Evolutionary conservation across 2,888 invertebrate species (phyloP).

Genomic region (Rambutsinella grinnellia): DNA sequence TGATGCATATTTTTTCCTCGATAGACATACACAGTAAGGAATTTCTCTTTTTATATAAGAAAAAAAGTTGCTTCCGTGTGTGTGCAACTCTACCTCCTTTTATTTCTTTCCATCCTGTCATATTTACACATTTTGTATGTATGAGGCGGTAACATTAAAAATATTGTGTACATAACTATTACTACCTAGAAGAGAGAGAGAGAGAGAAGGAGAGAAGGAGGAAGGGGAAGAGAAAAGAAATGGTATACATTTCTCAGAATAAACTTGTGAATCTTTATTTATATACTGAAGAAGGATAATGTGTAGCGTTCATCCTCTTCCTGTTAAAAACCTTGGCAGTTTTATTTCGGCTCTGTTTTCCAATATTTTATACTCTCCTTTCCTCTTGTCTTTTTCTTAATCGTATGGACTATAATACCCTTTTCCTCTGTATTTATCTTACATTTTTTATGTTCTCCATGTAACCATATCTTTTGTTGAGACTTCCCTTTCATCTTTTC

Average conservation of each 20-base stretch:
- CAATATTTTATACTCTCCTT: constrained; percentile 20
- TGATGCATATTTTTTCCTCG: neutral
- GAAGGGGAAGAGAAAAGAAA: neutral
- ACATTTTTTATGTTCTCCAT: no score
- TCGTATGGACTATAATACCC: constrained; percentile 6
- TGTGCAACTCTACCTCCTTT: neutral
- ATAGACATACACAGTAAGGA: neutral
- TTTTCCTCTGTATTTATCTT: constrained; percentile 1
- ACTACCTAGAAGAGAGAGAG: no score
- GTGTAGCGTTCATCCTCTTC: no score
- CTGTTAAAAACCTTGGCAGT: no score
- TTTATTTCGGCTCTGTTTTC: constrained; percentile 15
- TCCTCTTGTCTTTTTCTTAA: constrained; percentile 17
- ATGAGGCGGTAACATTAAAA: no score
- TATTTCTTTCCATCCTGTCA: neutral
- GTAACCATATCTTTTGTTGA: no score
- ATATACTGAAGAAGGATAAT: no score
- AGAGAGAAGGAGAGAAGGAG: neutral
- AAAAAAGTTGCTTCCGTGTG: neutral
- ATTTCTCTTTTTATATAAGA: neutral
- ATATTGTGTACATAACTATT: no score
- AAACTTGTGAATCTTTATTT: neutral
- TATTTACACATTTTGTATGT: neutral
- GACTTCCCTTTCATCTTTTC: neutral
- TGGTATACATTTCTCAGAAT: no score